phyloP scores from a whole-genome alignment of 2,113 vertebrate species.

The Ptyas mucosa region DNA sequence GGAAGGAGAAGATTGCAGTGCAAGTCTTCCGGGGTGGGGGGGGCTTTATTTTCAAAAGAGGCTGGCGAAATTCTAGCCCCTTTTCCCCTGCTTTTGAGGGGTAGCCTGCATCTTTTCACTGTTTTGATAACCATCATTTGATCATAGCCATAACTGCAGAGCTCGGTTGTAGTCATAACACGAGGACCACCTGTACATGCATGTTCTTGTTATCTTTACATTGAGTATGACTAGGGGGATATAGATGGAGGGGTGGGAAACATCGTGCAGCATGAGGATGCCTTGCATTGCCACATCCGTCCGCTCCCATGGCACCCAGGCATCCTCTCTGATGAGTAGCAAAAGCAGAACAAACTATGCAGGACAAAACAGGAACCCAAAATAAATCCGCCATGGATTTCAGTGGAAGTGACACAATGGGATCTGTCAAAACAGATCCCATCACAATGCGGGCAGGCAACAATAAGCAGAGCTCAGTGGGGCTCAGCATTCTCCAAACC shows the following conservation, averaged over 20 bases:
- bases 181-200: neutral
- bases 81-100: neutral
- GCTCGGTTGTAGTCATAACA: neutral
- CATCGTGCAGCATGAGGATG: neutral
- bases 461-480: neutral
- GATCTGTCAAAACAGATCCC: neutral
- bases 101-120: neutral
- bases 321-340: too few relatives aligned
- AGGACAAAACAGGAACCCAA: neutral
- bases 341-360: neutral
- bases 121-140: neutral
- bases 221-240: constrained; percentile 9
- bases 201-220: neutral
- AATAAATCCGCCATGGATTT: neutral
- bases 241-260: neutral
- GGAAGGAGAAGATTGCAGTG: neutral
- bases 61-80: neutral
- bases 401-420: neutral
- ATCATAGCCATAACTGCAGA: neutral
- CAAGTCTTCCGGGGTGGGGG: neutral
- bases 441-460: neutral
- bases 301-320: accelerated
- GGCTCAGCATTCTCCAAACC: neutral
- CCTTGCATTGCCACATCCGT: neutral
- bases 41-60: neutral